phyloP scores from a whole-genome alignment of 1,140 invertebrate genomes.

The Drosophila grimshawi region DNA sequence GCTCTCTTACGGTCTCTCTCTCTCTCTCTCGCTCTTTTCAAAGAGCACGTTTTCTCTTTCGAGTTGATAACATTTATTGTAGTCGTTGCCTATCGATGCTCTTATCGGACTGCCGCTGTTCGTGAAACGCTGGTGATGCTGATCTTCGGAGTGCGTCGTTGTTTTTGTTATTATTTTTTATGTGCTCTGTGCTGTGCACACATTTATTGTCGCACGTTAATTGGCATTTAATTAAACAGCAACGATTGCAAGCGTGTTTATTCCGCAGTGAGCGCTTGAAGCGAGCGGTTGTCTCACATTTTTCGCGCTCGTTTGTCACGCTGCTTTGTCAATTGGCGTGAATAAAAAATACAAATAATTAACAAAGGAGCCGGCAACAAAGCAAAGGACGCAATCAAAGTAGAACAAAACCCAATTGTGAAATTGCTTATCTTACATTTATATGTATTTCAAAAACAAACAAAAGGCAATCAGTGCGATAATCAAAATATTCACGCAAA shows the following conservation, averaged over 20 bases:
- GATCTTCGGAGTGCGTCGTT: constrained; percentile 46
- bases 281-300: constrained; percentile 46
- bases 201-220: constrained; percentile 79
- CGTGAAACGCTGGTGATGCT: constrained; percentile 54
- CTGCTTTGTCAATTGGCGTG: constrained; percentile 13
- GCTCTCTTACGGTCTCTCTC: background rate
- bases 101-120: constrained; percentile 55
- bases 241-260: constrained; percentile 59
- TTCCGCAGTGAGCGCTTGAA: constrained; percentile 62
- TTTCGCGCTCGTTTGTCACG: constrained; percentile 6
- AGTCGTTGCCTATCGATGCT: constrained; percentile 55
- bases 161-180: constrained; percentile 12
- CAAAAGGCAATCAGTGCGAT: constrained; percentile 40
- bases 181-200: constrained; percentile 1
- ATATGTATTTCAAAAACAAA: constrained; percentile 3
- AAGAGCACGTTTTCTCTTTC: background rate
- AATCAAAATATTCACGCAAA: constrained; percentile 34
- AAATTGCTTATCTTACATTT: constrained; percentile 1
- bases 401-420: constrained; percentile 25
- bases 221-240: constrained; percentile 79
- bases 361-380: constrained; percentile 43
- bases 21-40: constrained; percentile 14
- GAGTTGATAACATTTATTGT: constrained; percentile 55
- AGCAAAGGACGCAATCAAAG: constrained; percentile 40
- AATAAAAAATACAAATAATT: constrained; percentile 24